phyloP scores from a whole-genome alignment of 1,140 invertebrate species.

The Caerostris darwini region DNA sequence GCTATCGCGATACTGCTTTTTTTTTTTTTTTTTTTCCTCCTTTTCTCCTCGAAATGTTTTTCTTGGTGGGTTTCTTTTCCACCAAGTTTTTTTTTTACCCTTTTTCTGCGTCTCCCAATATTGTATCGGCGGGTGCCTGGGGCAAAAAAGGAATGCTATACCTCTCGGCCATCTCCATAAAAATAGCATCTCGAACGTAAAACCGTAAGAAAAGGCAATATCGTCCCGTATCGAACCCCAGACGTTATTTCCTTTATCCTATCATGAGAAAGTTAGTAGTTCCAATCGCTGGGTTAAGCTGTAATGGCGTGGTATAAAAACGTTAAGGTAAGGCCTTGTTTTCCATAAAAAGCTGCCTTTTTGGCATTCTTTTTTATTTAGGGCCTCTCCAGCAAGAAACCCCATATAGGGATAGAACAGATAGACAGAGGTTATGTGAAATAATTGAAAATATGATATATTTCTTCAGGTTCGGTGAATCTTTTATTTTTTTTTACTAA shows the following conservation, averaged over 20 bases:
- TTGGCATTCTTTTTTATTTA: background rate
- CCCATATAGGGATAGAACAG: background rate
- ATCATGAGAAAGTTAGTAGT: conserved; percentile 42
- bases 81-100: conserved; percentile 29
- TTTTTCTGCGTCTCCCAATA: background rate
- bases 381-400: too few relatives aligned
- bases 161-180: conserved; percentile 69
- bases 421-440: background rate
- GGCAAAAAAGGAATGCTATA: conserved; percentile 43
- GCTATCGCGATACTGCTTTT: conserved; percentile 8
- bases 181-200: conserved; percentile 67
- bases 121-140: conserved; percentile 2
- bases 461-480: background rate
- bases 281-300: conserved; percentile 45
- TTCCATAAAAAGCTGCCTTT: background rate
- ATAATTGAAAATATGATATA: background rate
- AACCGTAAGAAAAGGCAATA: conserved; percentile 66
- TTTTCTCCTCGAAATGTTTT: conserved; percentile 40
- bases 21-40: background rate
- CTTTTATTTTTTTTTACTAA: too few relatives aligned
- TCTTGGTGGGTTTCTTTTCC: background rate
- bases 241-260: conserved; percentile 4
- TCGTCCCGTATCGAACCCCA: conserved; percentile 29
- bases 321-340: conserved; percentile 15
- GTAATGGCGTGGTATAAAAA: conserved; percentile 63